Evolutionary conservation across 2,113 vertebrate species (phyloP), one percentile per base, ranked within the genome.

Genomic region (Proterorhinus semilunaris): DNA sequence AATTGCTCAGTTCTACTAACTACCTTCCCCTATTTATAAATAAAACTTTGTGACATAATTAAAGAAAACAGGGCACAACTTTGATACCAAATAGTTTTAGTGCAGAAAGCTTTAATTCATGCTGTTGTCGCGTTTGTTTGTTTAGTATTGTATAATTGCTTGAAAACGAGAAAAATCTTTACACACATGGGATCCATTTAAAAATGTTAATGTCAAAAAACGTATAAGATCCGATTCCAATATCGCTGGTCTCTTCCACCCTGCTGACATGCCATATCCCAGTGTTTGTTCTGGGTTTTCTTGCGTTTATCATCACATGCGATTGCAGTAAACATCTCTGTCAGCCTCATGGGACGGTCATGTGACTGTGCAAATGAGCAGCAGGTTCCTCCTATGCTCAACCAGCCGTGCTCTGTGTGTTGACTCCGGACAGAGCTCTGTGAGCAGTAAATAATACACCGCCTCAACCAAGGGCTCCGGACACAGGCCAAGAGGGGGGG

Each of bases 391-490:
- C 67, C 82, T 66, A 62, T 84, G 83, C 69, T 75, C 75, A 80
- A 51, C 79, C 84, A 86, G 73, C 78, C 70, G 66, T 80, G 69
- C 65, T 36, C 27, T 36, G 27, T 42, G 50, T 78, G 81, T 73
- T 62, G 85, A 86, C 74, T 76, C 54, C 49, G 63, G 78, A 80
- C 78, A 75, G 72, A 45, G 72, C 80, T 88, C 80, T 83, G 62
- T 75, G 81, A 74, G 82, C 76, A 83, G 86, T 86, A 89, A 89
- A 89, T 89, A 86, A 83, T 77, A 72, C 4, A 49, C 59, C 71
- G 73, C 65, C 75, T 72, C 66, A 55, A 79, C 71, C 64, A 61
- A 81, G 72, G 76, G 78, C 69, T 75, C 64, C 6, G 57, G 68
- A 66, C 74, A 58, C 42, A 51, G 55, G 73, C 69, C 58, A 21